Evolutionary conservation across 64 coral and sea anemone genomes (phyloP), one percentile per base, ranked within the genome.

Genomic region (Montipora foliosa): DNA sequence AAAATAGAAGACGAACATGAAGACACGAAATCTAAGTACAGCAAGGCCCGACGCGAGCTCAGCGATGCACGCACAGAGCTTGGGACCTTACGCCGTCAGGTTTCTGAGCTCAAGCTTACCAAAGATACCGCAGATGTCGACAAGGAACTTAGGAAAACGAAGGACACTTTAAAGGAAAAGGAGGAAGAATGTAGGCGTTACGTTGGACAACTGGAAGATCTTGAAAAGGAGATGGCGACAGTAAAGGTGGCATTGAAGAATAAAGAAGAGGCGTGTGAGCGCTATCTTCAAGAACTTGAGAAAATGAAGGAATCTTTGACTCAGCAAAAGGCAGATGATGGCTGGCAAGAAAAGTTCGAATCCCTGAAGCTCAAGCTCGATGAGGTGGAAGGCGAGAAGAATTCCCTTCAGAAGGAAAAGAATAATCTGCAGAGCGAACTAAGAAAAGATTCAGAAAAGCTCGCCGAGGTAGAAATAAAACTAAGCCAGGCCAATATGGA

Each of bases 401-500:
- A 86, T 72, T 86, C 82, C 8, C 67, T 86, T 44, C 82, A 72
- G n/a, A 86, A 71, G 20, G 82, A 86, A 47, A 86, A 86, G 66
- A 86, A 86, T 11, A 86, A 86, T 50, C 82, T 86, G 17, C 82
- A 86, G 67, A 72, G 47, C 8, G 82, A 72, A 44, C 82, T 86
- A 15, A 44, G 82, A 47, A 86, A 72, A 71, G 82, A 72, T 86
- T 86, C 82, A 68, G 82, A 86, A 72, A 86, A 86, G 29, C 82
- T 86, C 62, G 82, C 82, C 3, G 82, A 86, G 37, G 62, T 86
- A 4, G 82, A 86, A 66, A 86, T 86, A 49, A 86, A 86, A 48
- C 82, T 86, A 16, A 86, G 82, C 46, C 82, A 86, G n/a, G 82
- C 82, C 45, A 86, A 72, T 71, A 86, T 70, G 82, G 82, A 86